Conservation (phyloP, 1,140 invertebrate genomes). For the Drosophila sechellia region DNA sequence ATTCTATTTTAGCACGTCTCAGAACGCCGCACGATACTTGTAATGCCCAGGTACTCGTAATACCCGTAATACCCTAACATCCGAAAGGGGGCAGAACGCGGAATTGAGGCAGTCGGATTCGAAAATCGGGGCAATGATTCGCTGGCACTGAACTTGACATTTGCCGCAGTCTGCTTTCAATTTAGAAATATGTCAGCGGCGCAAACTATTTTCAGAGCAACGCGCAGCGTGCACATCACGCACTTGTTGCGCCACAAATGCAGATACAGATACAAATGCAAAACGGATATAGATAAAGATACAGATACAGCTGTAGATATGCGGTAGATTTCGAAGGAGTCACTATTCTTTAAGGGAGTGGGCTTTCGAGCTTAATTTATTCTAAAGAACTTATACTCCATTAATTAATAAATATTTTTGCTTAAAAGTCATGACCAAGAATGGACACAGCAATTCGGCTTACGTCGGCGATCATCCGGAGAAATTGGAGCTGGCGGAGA, state of each 20-base stretch:
- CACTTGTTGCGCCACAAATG: constrained; percentile 48
- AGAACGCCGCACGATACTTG: constrained; percentile 36
- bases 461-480: constrained; percentile 74
- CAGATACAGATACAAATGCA: background rate
- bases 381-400: background rate
- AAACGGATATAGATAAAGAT: too few species aligned
- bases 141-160: constrained; percentile 77
- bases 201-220: constrained; percentile 59
- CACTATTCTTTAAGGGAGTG: background rate
- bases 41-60: constrained; percentile 33
- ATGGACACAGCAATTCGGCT: constrained; percentile 80
- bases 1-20: constrained; percentile 73
- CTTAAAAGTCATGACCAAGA: constrained; percentile 71
- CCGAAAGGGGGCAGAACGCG: background rate
- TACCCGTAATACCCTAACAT: constrained; percentile 5
- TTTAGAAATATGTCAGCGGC: constrained; percentile 75
- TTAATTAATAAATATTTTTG: background rate
- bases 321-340: background rate
- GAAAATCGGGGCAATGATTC: constrained; percentile 45
- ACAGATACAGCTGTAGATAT: background rate
- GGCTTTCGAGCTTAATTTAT: background rate
- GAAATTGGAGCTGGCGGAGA: constrained; percentile 85
- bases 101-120: constrained; percentile 4
- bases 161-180: constrained; percentile 70
- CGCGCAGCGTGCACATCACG: constrained; percentile 49